Percentiles rank a stretch among this genome's conserved stretches.
Conservation (phyloP, 2,113 vertebrate genomes). For the Origma solitaria region DNA sequence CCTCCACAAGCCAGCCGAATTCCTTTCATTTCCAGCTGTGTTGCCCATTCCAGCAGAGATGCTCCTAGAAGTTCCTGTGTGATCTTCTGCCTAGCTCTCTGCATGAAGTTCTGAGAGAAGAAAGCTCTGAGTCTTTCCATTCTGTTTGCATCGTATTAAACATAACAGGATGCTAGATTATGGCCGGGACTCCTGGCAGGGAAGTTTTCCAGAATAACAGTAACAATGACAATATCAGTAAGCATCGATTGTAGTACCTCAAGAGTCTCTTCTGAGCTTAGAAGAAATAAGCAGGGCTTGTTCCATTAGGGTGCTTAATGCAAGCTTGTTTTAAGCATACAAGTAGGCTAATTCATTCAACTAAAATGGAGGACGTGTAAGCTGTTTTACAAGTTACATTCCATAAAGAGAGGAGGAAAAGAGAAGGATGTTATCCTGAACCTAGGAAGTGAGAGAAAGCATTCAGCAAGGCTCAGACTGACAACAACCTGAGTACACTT, state of each 20-base stretch:
- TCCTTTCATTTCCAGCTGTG: background rate
- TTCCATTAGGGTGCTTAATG: background rate
- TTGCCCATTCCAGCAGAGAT: background rate
- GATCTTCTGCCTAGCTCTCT: background rate
- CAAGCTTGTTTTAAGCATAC: background rate
- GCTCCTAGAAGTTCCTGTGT: background rate
- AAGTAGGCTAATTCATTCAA: background rate
- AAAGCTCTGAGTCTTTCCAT: background rate
- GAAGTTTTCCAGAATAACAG: background rate
- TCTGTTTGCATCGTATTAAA: background rate
- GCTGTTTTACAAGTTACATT: background rate
- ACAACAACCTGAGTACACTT: background rate
- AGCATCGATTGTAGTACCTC: background rate
- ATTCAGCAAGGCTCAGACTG: background rate
- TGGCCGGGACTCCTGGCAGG: background rate
- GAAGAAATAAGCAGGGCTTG: background rate
- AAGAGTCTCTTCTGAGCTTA: background rate
- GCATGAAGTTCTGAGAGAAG: background rate
- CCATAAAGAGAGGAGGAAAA: background rate
- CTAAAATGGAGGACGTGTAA: background rate
- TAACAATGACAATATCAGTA: background rate
- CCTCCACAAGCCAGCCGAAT: background rate
- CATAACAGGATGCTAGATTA: background rate
- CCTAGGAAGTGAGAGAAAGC: background rate
- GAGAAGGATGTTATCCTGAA: background rate